These are phyloP conservation scores for Apogon hyalosoma DNA, from an alignment of 2,797 vertebrate genomes.

Conservation along the genomic window DNA sequence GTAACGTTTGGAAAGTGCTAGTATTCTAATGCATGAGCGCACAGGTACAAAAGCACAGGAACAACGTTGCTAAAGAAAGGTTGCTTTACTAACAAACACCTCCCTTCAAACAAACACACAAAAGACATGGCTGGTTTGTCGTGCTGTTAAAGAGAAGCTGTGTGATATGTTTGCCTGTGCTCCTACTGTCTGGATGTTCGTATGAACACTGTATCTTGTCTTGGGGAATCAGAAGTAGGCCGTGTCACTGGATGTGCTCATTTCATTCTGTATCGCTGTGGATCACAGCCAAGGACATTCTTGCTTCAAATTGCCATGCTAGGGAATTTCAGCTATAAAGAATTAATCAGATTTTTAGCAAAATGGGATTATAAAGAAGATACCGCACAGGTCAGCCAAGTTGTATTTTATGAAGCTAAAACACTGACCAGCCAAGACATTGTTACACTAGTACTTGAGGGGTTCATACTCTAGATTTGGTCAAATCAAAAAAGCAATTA, in stretches of 20 bases:
- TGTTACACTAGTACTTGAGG: conserved; percentile 7
- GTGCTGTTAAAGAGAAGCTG: conserved; percentile 27
- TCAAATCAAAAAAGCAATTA: conserved; percentile 53
- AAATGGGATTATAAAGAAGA: conserved; percentile 65
- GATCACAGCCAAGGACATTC: conserved; percentile 76
- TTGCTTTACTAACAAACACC: conserved; percentile 48
- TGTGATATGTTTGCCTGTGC: conserved; percentile 50
- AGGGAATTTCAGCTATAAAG: conserved; percentile 69
- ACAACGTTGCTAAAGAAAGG: conserved; percentile 53
- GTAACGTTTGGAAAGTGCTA: conserved; percentile 54
- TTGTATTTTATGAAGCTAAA: conserved; percentile 49
- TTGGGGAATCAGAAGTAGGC: conserved; percentile 79
- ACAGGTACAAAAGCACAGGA: conserved; percentile 53
- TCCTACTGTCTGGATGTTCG: conserved; percentile 46
- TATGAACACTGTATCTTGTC: conserved; percentile 60
- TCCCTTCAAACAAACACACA: conserved; percentile 27
- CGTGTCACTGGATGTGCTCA: conserved; percentile 71
- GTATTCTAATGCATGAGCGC: conserved; percentile 42
- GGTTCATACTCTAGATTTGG: conserved; percentile 40
- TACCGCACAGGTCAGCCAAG: conserved; percentile 50
- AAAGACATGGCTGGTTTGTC: conserved; percentile 23
- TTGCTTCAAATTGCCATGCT: conserved; percentile 65
- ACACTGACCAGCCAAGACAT: conserved; percentile 46
- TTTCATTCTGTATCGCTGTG: conserved; percentile 72
- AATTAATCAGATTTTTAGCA: conserved; percentile 68